These are phyloP conservation scores for Pogonocichla stellata DNA, from an alignment of 2,113 vertebrate species.

Conservation along the genomic window DNA sequence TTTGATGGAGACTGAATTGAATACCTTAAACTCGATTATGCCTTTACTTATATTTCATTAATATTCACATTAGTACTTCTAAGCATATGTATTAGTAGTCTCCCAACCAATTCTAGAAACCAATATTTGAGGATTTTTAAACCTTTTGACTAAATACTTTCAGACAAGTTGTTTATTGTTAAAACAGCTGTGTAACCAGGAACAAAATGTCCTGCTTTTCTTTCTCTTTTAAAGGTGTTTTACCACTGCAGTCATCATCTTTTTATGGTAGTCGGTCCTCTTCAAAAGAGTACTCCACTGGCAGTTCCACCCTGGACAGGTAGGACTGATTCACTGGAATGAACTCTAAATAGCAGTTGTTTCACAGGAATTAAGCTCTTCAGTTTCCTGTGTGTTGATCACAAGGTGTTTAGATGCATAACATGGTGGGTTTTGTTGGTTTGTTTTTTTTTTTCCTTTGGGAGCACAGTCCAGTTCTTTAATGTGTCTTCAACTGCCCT, in stretches of 20 bases:
- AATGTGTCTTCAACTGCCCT: neutral
- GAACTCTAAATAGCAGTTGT: neutral
- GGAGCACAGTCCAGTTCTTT: neutral
- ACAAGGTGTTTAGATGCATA: neutral
- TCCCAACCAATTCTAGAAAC: neutral
- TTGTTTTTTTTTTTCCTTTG: neutral
- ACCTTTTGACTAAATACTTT: neutral
- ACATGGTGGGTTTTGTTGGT: neutral
- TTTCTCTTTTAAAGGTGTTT: constrained; percentile 74
- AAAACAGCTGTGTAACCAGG: neutral
- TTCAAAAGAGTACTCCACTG: constrained; percentile 86
- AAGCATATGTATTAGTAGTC: neutral
- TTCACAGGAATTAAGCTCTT: neutral
- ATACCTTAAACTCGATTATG: neutral
- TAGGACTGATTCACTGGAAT: constrained; percentile 44
- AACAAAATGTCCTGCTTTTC: neutral
- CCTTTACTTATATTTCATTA: neutral
- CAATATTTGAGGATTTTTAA: neutral
- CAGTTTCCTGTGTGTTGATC: neutral
- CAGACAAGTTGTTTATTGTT: neutral
- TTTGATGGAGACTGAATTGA: neutral
- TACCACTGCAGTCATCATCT: constrained; percentile 89
- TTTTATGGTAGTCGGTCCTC: constrained; percentile 88
- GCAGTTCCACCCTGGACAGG: constrained; percentile 88
- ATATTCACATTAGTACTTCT: neutral